These are phyloP conservation scores for Drosophila meridiana DNA, from an alignment of 2,888 invertebrate genomes.

Conservation along the genomic window DNA sequence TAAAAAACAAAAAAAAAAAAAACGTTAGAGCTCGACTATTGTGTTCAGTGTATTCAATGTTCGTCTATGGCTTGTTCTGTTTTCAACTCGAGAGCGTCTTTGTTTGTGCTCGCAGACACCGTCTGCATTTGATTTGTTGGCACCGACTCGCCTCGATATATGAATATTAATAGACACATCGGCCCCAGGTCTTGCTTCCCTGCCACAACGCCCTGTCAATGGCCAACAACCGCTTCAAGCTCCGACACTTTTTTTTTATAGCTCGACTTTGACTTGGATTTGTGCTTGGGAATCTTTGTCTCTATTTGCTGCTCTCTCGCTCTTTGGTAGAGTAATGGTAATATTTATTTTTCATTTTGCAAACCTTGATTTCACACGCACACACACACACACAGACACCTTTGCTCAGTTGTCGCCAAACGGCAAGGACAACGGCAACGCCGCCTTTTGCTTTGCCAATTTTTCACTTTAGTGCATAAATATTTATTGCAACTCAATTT, in stretches of 20 bases:
- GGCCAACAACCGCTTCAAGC: no score
- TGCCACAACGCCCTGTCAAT: no score
- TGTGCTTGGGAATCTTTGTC: constrained; percentile 4
- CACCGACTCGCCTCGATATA: constrained; percentile 65
- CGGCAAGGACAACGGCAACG: constrained; percentile 7
- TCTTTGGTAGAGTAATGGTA: constrained; percentile 64
- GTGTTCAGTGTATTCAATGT: constrained; percentile 19
- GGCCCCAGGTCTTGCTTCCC: constrained; percentile 30
- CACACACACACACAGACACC: constrained; percentile 13
- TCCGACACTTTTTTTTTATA: neutral
- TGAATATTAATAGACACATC: constrained; percentile 76
- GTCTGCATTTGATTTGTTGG: constrained; percentile 72
- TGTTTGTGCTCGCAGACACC: constrained; percentile 66
- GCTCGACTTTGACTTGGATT: constrained; percentile 9
- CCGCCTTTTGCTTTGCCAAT: constrained; percentile 73
- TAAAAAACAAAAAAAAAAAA: no score
- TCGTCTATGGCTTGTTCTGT: neutral
- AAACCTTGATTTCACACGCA: constrained; percentile 64
- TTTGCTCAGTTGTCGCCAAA: constrained; percentile 46
- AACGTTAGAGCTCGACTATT: neutral
- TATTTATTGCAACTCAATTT: constrained; percentile 80
- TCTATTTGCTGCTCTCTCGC: constrained; percentile 31
- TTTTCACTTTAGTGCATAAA: constrained; percentile 80
- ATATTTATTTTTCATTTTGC: constrained; percentile 76
- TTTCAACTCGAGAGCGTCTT: constrained; percentile 16